Conservation (phyloP, 2,113 vertebrate genomes). For the Choloepus hoffmanni region DNA sequence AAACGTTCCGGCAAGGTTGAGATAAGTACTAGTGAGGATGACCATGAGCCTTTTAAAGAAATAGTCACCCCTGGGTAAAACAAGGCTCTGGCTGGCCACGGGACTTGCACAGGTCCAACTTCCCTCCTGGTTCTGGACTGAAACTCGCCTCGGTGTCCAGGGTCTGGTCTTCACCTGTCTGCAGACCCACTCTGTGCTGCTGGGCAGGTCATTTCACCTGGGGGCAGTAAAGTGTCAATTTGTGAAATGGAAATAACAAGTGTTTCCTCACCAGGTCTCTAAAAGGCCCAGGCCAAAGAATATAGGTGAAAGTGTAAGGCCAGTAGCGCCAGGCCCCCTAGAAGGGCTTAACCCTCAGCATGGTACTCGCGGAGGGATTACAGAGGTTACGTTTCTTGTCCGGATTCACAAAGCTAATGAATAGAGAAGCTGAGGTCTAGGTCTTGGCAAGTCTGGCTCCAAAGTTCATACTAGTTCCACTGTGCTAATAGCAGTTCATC, state of each 20-base stretch:
- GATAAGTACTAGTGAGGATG: neutral
- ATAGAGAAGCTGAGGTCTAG: neutral
- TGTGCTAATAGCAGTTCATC: neutral
- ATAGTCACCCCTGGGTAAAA: neutral
- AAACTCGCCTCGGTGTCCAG: neutral
- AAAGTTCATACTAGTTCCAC: neutral
- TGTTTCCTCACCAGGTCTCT: neutral
- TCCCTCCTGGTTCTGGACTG: no score
- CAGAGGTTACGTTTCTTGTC: neutral
- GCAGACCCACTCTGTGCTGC: rapidly evolving
- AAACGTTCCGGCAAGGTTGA: neutral
- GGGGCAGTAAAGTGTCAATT: neutral
- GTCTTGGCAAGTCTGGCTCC: neutral
- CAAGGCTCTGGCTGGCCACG: rapidly evolving
- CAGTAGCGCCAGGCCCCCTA: rapidly evolving
- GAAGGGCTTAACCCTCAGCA: neutral
- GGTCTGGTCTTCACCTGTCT: neutral
- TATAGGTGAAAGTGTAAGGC: neutral
- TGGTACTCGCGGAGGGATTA: no score
- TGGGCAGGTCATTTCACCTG: neutral
- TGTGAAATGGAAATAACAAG: neutral
- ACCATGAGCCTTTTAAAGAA: neutral
- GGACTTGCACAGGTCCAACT: neutral
- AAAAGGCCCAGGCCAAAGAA: neutral
- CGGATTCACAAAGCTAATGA: neutral